Evolutionary conservation across 2,113 vertebrate genomes (phyloP).

Genomic region (Ancistrus triradiatus): DNA sequence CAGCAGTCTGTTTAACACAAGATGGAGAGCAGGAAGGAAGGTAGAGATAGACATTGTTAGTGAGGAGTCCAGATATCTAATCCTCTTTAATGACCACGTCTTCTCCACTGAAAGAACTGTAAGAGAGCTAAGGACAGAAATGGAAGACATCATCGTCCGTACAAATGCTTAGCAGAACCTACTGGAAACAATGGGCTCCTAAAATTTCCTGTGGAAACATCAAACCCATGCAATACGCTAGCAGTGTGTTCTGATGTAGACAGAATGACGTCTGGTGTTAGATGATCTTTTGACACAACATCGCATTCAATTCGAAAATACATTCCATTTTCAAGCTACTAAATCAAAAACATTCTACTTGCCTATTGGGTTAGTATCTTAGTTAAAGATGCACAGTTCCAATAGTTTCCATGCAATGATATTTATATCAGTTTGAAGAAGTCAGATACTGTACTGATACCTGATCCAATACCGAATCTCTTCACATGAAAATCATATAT

Average conservation of each 20-base stretch:
- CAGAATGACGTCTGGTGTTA: background rate
- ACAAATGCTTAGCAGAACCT: constrained; percentile 55
- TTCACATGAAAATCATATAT: no score
- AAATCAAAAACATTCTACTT: background rate
- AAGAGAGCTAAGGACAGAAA: constrained; percentile 37
- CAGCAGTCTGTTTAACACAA: constrained; percentile 21
- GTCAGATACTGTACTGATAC: no score
- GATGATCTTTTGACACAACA: background rate
- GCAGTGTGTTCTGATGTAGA: background rate
- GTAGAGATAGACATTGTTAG: constrained; percentile 40
- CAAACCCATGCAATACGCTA: constrained; percentile 44
- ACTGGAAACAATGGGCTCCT: constrained; percentile 44
- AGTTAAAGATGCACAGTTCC: constrained; percentile 12
- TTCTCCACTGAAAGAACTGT: constrained; percentile 39
- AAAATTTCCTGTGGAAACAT: constrained; percentile 36
- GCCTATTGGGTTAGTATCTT: constrained; percentile 28
- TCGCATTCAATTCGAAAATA: background rate
- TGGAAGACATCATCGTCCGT: constrained; percentile 34
- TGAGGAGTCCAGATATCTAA: constrained; percentile 20
- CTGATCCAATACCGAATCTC: no score
- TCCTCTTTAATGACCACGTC: background rate
- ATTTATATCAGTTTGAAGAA: no score
- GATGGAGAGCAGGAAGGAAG: constrained; percentile 11
- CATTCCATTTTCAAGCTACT: background rate
- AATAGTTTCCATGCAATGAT: no score